A percentile compares a stretch with the other conserved stretches of the same genome.
Evolutionary conservation across 2,113 vertebrate species (phyloP).

Genomic region (Rafetus swinhoei): DNA sequence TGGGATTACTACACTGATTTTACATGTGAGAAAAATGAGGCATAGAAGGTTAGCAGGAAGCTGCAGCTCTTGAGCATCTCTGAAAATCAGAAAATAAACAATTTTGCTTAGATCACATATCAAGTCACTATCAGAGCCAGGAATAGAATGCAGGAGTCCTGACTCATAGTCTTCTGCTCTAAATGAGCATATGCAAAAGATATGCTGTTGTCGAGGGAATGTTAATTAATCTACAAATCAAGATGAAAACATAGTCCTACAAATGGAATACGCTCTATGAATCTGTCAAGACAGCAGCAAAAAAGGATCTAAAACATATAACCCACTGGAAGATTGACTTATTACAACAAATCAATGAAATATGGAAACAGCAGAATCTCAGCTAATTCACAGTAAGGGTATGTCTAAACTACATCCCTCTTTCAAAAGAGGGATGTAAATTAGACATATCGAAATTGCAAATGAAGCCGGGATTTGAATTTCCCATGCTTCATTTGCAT

Average conservation of each 20-base stretch:
- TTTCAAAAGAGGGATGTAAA: too few species aligned
- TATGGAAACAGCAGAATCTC: background rate
- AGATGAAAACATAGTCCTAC: background rate
- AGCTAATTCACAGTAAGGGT: background rate
- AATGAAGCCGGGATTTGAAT: too few species aligned
- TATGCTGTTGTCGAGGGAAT: background rate
- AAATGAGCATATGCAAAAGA: background rate
- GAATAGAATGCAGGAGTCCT: slow-evolving; percentile 16
- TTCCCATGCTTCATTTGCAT: too few species aligned
- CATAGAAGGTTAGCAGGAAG: background rate
- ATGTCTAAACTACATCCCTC: too few species aligned
- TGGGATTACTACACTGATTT: background rate
- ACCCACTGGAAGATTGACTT: background rate
- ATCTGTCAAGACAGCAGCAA: background rate
- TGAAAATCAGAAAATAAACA: background rate
- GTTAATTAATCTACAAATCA: background rate
- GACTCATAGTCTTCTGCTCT: slow-evolving; percentile 10
- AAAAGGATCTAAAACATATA: background rate
- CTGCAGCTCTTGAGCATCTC: background rate
- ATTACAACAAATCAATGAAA: background rate
- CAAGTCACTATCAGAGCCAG: slow-evolving; percentile 17
- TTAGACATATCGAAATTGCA: too few species aligned
- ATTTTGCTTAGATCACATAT: background rate
- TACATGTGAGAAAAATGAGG: background rate
- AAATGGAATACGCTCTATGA: background rate